These are phyloP conservation scores for Neotoma lepida DNA, from an alignment of 2,113 vertebrate species.

Conservation along the genomic window DNA sequence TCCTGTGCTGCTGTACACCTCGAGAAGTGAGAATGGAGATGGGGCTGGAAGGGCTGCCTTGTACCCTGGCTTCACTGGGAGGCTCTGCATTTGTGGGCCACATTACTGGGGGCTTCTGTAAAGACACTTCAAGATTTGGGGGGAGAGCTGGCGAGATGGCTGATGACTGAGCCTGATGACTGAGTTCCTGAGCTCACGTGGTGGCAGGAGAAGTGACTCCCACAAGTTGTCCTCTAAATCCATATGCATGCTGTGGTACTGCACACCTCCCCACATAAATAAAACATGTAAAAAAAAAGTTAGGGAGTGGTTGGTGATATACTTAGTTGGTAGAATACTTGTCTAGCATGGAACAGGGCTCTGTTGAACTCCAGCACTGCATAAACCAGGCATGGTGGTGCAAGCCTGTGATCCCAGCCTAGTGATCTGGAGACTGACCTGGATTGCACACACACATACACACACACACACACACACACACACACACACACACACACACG, in stretches of 20 bases:
- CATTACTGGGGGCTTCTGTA: neutral
- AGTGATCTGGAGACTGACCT: too few species aligned
- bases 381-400: too few species aligned
- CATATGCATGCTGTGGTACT: neutral
- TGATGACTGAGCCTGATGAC: too few species aligned
- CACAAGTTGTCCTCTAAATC: neutral
- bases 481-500: neutral
- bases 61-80: neutral
- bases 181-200: neutral
- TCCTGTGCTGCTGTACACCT: neutral
- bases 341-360: neutral
- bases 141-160: too few species aligned
- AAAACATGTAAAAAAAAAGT: neutral
- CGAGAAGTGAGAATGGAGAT: conserved; percentile 11
- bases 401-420: neutral
- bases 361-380: neutral
- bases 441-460: neutral
- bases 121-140: neutral
- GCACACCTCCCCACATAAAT: neutral
- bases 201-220: neutral
- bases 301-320: neutral
- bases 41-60: neutral
- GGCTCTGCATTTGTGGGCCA: neutral
- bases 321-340: neutral
- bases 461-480: neutral